Percentiles rank a stretch among this genome's conserved stretches.
Conservation (phyloP, 2,888 invertebrate genomes). For the Nephrotoma appendiculata region DNA sequence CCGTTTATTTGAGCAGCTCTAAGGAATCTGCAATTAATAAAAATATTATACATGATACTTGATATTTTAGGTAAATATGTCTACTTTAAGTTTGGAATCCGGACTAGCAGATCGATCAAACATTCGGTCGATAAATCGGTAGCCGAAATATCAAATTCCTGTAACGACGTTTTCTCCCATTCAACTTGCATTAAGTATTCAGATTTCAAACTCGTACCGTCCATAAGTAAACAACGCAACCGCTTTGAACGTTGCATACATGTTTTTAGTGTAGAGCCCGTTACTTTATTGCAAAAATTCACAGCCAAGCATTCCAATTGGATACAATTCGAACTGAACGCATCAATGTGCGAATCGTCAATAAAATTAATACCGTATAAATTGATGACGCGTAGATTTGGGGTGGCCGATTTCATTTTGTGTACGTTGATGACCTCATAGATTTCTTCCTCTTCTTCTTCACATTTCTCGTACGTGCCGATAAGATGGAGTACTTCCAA, state of each 20-base stretch:
- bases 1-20: slow-evolving; percentile 96
- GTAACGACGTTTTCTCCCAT: slow-evolving; percentile 92
- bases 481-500: slow-evolving; percentile 93
- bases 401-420: slow-evolving; percentile 94
- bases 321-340: slow-evolving; percentile 92
- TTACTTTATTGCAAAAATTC: slow-evolving; percentile 94
- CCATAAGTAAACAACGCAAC: slow-evolving; percentile 83
- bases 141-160: slow-evolving; percentile 92
- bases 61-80: background rate
- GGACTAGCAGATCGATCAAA: slow-evolving; percentile 77
- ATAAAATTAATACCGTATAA: slow-evolving; percentile 97
- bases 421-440: slow-evolving; percentile 99
- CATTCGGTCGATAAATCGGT: slow-evolving; percentile 92
- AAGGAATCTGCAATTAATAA: slow-evolving; percentile 44
- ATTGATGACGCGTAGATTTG: slow-evolving; percentile 94
- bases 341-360: slow-evolving; percentile 97
- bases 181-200: slow-evolving; percentile 91
- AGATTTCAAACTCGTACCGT: slow-evolving; percentile 92
- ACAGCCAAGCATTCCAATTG: slow-evolving; percentile 92
- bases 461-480: slow-evolving; percentile 94
- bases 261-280: slow-evolving; percentile 88
- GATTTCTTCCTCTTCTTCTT: slow-evolving; percentile 98
- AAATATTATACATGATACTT: background rate
- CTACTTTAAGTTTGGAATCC: slow-evolving; percentile 60
- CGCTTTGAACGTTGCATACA: slow-evolving; percentile 87